These are phyloP conservation scores for Luperina testacea DNA, from an alignment of 2,888 invertebrate species.

Conservation along the genomic window DNA sequence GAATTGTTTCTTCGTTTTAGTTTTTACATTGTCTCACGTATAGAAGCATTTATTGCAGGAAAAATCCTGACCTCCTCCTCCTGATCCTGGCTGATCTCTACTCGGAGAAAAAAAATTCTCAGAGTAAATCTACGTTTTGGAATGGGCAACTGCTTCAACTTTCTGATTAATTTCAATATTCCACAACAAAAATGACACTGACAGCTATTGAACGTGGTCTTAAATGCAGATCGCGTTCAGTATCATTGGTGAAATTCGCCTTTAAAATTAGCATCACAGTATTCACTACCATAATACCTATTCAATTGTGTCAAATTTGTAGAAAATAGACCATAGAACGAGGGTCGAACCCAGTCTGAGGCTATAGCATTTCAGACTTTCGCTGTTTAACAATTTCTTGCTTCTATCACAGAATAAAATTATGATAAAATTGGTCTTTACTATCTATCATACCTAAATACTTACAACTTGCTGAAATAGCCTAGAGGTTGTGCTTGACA, in stretches of 20 bases:
- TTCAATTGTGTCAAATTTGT: neutral
- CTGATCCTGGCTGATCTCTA: too few relatives aligned
- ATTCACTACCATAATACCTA: neutral
- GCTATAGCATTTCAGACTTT: neutral
- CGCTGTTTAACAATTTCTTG: neutral
- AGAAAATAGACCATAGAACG: neutral
- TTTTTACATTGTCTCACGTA: too few relatives aligned
- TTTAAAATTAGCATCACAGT: neutral
- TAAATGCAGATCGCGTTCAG: neutral
- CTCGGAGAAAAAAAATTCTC: too few relatives aligned
- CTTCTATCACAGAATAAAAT: too few relatives aligned
- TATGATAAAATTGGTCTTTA: neutral
- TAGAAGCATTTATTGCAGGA: neutral
- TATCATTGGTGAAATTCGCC: neutral
- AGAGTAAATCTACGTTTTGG: neutral
- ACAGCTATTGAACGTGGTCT: neutral
- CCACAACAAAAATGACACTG: neutral
- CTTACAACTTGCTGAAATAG: too few relatives aligned
- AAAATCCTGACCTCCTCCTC: too few relatives aligned
- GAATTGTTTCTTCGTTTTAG: neutral
- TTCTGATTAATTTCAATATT: neutral
- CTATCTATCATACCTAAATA: neutral
- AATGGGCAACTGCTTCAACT: neutral
- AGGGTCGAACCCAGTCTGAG: neutral
- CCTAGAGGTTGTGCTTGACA: neutral